phyloP scores from a whole-genome alignment of 2,113 vertebrate species.

The Psilopsiagon aurifrons region DNA sequence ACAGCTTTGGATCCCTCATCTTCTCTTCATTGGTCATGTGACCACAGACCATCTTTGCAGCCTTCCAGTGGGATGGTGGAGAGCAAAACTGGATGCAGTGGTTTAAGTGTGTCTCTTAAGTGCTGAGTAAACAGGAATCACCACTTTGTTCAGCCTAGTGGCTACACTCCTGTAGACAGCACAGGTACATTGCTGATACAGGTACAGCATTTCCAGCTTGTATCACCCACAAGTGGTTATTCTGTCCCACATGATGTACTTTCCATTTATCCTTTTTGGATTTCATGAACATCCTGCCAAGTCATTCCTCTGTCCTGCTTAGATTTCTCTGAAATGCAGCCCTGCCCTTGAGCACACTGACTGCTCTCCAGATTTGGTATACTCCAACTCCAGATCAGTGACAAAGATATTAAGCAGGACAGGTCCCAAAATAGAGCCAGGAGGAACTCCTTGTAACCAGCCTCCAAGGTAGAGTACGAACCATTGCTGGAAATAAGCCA shows the following conservation, averaged over 20 bases:
- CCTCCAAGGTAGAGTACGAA: background rate
- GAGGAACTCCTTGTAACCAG: background rate
- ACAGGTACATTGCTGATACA: constrained; percentile 8
- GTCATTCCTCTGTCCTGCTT: background rate
- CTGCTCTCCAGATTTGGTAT: background rate
- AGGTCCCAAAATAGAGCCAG: background rate
- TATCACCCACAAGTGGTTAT: background rate
- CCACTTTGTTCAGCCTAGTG: background rate
- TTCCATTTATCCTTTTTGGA: background rate
- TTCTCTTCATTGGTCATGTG: background rate
- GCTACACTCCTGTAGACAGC: background rate
- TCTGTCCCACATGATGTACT: background rate
- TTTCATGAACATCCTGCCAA: background rate
- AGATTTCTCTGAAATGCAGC: background rate
- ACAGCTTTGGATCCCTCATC: background rate
- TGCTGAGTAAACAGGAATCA: constrained; percentile 21
- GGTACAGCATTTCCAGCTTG: background rate
- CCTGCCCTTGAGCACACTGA: background rate
- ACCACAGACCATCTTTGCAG: background rate
- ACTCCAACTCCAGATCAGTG: background rate
- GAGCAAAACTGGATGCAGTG: background rate
- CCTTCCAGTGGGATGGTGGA: background rate
- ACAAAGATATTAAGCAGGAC: constrained; percentile 15
- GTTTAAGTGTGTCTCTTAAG: constrained; percentile 11
- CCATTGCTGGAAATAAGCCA: background rate